These are phyloP conservation scores for Catharus fuscescens DNA, from an alignment of 2,113 vertebrate genomes.

Conservation along the genomic window DNA sequence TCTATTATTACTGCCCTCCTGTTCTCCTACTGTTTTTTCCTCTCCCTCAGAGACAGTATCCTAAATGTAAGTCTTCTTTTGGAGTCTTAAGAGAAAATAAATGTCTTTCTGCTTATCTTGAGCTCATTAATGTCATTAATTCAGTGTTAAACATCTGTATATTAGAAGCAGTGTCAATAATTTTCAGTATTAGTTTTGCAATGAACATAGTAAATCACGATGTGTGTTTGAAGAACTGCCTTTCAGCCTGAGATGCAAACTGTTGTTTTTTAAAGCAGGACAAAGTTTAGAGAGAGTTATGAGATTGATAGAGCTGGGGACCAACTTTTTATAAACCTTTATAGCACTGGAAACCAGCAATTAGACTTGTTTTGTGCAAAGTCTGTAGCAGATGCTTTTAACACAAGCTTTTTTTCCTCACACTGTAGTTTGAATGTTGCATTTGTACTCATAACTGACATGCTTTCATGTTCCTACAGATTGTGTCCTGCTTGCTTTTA, in stretches of 20 bases:
- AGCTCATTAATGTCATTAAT: conserved; percentile 1
- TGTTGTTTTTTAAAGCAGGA: neutral
- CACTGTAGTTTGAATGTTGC: neutral
- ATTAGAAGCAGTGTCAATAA: conserved; percentile 1
- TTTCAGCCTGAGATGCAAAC: neutral
- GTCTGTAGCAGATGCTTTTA: neutral
- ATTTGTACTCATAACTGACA: neutral
- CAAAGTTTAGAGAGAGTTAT: neutral
- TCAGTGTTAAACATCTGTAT: neutral
- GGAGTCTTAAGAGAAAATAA: neutral
- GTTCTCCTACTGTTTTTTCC: neutral
- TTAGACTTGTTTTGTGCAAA: neutral
- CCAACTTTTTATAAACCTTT: neutral
- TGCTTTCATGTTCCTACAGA: neutral
- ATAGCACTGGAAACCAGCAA: neutral
- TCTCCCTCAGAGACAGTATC: neutral
- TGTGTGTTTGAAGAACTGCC: neutral
- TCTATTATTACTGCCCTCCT: neutral
- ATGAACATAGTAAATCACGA: neutral
- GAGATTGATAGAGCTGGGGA: neutral
- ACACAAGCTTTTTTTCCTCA: neutral
- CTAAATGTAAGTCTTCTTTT: neutral
- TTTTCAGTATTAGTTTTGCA: conserved; percentile 14
- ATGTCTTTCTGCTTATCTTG: neutral
- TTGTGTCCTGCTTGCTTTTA: neutral